Evolutionary conservation across 2,797 vertebrate species (phyloP).

Genomic region (Parauchenoglanis punctatus): DNA sequence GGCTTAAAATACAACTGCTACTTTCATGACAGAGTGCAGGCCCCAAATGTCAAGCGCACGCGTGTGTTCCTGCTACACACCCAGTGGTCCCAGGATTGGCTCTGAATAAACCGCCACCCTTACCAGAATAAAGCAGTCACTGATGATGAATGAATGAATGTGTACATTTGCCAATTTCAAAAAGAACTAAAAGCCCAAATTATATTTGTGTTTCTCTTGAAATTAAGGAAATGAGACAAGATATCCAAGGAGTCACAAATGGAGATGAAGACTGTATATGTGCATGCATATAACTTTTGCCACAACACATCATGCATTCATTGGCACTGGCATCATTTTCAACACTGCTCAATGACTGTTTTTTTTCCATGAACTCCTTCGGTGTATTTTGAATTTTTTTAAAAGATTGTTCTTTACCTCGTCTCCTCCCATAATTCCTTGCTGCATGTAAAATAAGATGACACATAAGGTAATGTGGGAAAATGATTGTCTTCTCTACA

Average conservation of each 20-base stretch:
- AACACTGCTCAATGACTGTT: too few relatives aligned
- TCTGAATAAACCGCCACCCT: background rate
- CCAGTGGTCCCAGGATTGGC: background rate
- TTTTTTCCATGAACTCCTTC: background rate
- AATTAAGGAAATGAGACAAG: background rate
- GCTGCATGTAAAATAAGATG: slow-evolving; percentile 94
- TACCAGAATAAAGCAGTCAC: background rate
- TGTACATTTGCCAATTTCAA: background rate
- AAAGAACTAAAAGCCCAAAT: background rate
- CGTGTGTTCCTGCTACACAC: background rate
- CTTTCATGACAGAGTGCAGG: slow-evolving; percentile 44
- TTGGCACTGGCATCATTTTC: slow-evolving; percentile 5
- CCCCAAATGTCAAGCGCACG: slow-evolving; percentile 20
- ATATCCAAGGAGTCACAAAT: slow-evolving; percentile 39
- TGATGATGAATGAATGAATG: background rate
- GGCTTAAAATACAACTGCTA: slow-evolving; percentile 34
- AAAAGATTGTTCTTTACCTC: slow-evolving; percentile 85
- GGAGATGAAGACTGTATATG: slow-evolving; percentile 34
- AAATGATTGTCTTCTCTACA: background rate
- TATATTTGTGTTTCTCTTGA: too few relatives aligned
- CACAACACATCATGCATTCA: slow-evolving; percentile 48
- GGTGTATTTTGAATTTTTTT: slow-evolving; percentile 4
- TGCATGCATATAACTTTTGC: slow-evolving; percentile 39
- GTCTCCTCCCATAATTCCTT: slow-evolving; percentile 99
- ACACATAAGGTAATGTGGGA: slow-evolving; percentile 41